Evolutionary conservation across 1,140 invertebrate species (phyloP).

Genomic region (Conus betulinus): DNA sequence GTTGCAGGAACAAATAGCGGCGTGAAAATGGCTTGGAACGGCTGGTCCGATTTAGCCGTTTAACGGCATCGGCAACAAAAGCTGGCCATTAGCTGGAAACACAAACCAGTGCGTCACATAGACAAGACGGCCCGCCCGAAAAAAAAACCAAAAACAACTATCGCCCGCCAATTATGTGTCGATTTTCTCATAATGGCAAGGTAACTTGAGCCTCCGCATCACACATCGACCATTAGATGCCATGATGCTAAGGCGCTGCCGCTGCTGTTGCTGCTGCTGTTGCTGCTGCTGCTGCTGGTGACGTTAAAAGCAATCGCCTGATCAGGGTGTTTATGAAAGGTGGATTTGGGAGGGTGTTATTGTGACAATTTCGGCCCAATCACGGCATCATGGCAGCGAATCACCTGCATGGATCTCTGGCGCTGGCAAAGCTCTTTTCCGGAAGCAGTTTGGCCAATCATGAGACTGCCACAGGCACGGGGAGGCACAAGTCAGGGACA

Average conservation of each 20-base stretch:
- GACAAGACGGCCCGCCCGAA: neutral
- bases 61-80: neutral
- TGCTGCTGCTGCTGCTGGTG: neutral
- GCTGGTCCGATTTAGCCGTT: neutral
- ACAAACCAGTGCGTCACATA: neutral
- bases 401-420: neutral
- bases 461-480: neutral
- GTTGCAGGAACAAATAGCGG: neutral
- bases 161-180: neutral
- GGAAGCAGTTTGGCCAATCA: conserved; percentile 7
- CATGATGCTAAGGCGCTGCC: neutral
- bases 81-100: neutral
- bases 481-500: too few relatives aligned
- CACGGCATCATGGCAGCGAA: conserved; percentile 6
- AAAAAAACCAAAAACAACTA: neutral
- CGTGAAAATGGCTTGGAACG: neutral
- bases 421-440: neutral
- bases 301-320: neutral
- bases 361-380: neutral
- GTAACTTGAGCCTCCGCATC: conserved; percentile 20
- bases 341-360: neutral
- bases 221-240: conserved; percentile 9
- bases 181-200: conserved; percentile 14
- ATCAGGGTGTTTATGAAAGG: neutral
- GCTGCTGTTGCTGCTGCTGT: neutral